These are phyloP conservation scores for Molossus molossus DNA, from an alignment of 2,797 vertebrate species.

Conservation along the genomic window DNA sequence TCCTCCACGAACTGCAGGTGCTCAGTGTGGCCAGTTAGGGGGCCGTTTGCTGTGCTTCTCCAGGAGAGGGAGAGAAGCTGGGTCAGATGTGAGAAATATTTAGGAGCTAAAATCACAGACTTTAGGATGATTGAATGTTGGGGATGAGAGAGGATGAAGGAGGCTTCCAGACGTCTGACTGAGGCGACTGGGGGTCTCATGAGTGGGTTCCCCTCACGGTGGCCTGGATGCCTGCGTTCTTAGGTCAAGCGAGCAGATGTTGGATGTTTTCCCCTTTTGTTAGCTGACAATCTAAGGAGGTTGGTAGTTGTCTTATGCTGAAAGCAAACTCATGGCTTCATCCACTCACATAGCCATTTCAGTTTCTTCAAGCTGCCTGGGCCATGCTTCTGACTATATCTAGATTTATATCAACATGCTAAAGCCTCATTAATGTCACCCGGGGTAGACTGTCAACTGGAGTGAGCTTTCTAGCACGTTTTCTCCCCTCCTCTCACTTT, in stretches of 20 bases:
- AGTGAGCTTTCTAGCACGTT: conserved; percentile 82
- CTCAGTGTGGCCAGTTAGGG: not conserved
- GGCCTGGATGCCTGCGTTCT: not conserved
- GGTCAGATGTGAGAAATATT: not conserved
- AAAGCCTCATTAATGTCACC: conserved; percentile 83
- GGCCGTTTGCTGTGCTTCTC: not conserved
- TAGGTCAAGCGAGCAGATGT: not conserved
- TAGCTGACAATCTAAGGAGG: not conserved
- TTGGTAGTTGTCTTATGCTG: conserved; percentile 36
- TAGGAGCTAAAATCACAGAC: not conserved
- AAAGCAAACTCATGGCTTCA: conserved; percentile 51
- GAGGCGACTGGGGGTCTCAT: not conserved
- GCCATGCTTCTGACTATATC: conserved; percentile 75
- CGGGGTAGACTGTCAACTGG: conserved; percentile 82
- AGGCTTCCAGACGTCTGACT: not conserved
- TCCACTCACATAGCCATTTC: conserved; percentile 25
- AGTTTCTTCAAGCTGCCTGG: conserved; percentile 32
- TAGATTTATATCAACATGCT: conserved; percentile 84
- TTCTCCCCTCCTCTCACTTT: conserved; percentile 80
- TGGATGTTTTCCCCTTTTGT: not conserved
- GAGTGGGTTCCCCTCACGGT: not conserved
- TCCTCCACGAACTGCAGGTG: not conserved
- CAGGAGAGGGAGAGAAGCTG: not conserved
- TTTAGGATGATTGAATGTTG: not conserved
- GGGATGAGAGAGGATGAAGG: not conserved